Evolutionary conservation across 2,113 vertebrate species (phyloP), one percentile per base, ranked within the genome.

Genomic region (Cyanocitta stelleri): DNA sequence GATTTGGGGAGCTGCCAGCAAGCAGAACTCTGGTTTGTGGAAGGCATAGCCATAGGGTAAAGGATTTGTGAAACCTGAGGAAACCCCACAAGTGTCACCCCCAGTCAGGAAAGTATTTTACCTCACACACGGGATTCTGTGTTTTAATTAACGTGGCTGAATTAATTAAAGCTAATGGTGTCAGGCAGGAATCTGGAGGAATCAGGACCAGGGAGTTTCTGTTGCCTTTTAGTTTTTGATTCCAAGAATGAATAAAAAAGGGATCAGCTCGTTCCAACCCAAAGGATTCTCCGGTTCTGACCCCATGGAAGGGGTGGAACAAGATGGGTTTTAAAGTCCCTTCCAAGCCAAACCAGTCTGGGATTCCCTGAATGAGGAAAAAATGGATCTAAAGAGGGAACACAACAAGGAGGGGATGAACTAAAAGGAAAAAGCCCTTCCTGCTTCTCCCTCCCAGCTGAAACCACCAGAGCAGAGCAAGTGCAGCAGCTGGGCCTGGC

Each of bases 1-100:
- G 30, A 27, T 10, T 35, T n/a, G 19, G 1, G 19, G 67, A 69
- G 86, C 79, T 90, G 75, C 66, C 27, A 61, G 62, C 7, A 21
- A 27, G 23, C 2, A 3, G 37, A 76, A 72, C 3, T 37, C 10
- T 2, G 0, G 2, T 2, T 54, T 37, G 9, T 26, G 33, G 58
- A 7, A 48, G 58, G 37, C 21, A 8, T 0, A 41, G 2, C 41
- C 46, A 2, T 7, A 11, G 10, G 48, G 12, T 0, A 21, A 16
- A 56, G 59, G 56, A 22, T 64, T 3, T 44, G 39, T 7, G 61
- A 74, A 55, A 8, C 8, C 22, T 27, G 49, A 77, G 63, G 73
- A 37, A 43, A 61, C 1, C 18, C 23, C 41, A 8, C 10, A 16
- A 20, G 7, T 3, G 4, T 5, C 8, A 8, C 8, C 14, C 32